Conservation (phyloP, 2,888 invertebrate species). For the Listrodromus nycthemerus region DNA sequence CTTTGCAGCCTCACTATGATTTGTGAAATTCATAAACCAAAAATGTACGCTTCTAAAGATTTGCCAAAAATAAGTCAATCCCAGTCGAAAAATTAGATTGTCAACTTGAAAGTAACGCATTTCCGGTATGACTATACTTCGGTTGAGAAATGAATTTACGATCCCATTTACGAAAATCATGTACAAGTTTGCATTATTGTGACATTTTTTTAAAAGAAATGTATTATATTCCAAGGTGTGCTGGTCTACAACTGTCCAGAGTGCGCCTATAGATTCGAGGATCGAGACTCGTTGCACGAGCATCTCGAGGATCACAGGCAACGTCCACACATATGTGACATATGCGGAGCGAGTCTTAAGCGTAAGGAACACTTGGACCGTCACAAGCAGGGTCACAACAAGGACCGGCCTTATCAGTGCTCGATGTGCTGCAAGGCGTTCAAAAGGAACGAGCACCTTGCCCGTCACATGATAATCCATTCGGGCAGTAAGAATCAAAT, state of each 20-base stretch:
- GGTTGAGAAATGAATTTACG: too few relatives aligned
- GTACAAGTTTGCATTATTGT: neutral
- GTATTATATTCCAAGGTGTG: slow-evolving; percentile 74
- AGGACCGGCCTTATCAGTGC: slow-evolving; percentile 92
- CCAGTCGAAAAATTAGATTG: too few relatives aligned
- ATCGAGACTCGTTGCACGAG: slow-evolving; percentile 85
- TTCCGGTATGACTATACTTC: too few relatives aligned
- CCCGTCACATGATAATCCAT: slow-evolving; percentile 93
- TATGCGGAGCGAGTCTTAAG: slow-evolving; percentile 91
- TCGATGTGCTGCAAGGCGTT: slow-evolving; percentile 92
- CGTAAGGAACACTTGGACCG: slow-evolving; percentile 92
- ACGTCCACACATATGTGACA: slow-evolving; percentile 91
- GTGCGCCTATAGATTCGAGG: slow-evolving; percentile 81
- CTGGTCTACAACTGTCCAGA: slow-evolving; percentile 82
- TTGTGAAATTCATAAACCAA: too few relatives aligned
- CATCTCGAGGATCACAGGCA: slow-evolving; percentile 92
- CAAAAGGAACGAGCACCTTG: slow-evolving; percentile 93
- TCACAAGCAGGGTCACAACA: slow-evolving; percentile 92
- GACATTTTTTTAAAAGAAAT: neutral
- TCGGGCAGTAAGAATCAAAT: slow-evolving; percentile 93
- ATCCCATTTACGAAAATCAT: neutral
- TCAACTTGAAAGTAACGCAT: too few relatives aligned
- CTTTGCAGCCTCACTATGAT: neutral
- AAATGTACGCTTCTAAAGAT: too few relatives aligned
- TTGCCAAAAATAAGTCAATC: too few relatives aligned